Base-by-base conservation (phyloP, 2,888 invertebrate species). In the Stenodema calcarata region DNA sequence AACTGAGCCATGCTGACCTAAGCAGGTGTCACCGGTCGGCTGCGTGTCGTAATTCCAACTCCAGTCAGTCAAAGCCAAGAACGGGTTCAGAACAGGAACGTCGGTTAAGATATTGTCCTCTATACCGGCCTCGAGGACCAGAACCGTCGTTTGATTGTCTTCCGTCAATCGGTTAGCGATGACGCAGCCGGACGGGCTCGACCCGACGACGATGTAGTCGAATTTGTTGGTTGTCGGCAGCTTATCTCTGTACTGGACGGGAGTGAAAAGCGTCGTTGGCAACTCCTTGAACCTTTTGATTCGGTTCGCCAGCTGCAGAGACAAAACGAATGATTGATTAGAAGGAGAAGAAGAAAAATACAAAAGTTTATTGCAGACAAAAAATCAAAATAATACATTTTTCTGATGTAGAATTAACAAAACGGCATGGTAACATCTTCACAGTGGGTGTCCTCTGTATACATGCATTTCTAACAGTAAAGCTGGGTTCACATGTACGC, bases 41-140 rank as follows among this genome's bases (percentile, higher is more conserved):
- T 94, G 94, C 88, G 94, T 94, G 75, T 93, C 93, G 91, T 95
- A 95, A 76, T 93, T 94, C 95, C 95, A 96, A 88, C 95, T 94
- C 89, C 94, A 94, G 70, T 93, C 93, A 0, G 94, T 93, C 42
- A 93, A 90, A 88, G 93, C 93, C 62, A 94, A 92, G 88, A 93
- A 93, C 14, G 92, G 92, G 0, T 92, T 92, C n/a, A 94, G 88
- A 0, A 93, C 91, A 0, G 94, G 94, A 1, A 94, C 91, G 88
- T 94, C 94, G 4, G 93, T 92, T 2, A 93, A 90, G 0, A 94
- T 89, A 12, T 91, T 92, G 87, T 93, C 93, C 27, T 92, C 91
- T 42, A 91, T 91, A 0, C 94, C 94, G 0, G 94, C 94, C 90
- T 95, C 95, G 12, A 95, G 90, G 0, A 95, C 91, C 6, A 95